Conservation (phyloP, 2,797 vertebrate genomes). For the Halcyon smyrnensis region DNA sequence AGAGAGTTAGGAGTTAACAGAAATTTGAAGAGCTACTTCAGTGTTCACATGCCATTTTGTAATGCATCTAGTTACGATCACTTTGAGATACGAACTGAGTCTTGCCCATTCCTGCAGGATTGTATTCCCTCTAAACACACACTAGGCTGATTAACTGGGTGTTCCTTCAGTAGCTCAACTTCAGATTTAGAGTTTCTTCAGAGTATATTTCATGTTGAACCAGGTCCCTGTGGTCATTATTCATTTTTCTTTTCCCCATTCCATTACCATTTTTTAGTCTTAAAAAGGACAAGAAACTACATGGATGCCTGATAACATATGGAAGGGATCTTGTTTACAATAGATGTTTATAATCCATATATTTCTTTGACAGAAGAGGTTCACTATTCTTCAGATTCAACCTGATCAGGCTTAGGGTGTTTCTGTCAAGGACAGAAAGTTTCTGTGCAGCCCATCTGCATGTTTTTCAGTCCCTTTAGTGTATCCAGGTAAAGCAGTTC, state of each 20-base stretch:
- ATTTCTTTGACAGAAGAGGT: background rate
- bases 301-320: background rate
- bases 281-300: background rate
- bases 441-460: background rate
- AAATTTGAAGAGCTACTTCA: background rate
- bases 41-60: background rate
- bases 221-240: background rate
- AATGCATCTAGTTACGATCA: background rate
- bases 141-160: background rate
- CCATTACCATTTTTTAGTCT: background rate
- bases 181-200: background rate
- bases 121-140: background rate
- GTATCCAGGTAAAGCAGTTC: background rate
- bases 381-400: background rate
- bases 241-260: background rate
- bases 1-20: background rate
- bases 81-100: background rate
- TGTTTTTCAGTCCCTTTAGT: background rate
- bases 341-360: background rate
- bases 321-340: background rate
- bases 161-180: background rate
- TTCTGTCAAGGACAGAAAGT: background rate
- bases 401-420: background rate
- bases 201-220: background rate
- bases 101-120: background rate